Evolutionary conservation across 2,888 invertebrate genomes (phyloP), one percentile per base, ranked within the genome.

Genomic region (Leucoptera coffeella): DNA sequence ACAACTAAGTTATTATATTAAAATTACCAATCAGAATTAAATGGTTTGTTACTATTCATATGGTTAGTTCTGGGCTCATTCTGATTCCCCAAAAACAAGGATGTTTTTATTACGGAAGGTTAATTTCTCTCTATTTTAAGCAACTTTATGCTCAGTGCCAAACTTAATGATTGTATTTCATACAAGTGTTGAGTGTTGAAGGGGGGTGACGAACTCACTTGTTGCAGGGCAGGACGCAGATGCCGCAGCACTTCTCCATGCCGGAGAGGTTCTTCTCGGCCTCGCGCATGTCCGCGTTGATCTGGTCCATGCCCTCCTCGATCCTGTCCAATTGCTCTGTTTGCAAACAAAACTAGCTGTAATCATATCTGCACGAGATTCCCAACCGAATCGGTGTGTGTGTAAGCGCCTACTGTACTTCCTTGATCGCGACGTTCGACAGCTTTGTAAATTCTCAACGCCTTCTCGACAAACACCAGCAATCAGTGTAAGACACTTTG

Each of bases 271-370:
- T 97, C 73, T 99, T 97, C 73, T 99, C 99, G 11, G 99, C 99
- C 62, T 99, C 97, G 50, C 86, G 84, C 99, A 99, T 99, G 64
- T 99, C 99, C 37, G 92, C 87, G 73, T 99, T 99, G 73, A 99
- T 99, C 72, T 96, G 95, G 73, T 99, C 99, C 94, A 99, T 95
- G 22, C 97, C 97, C 74, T 96, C 96, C 74, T 99, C 99, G 69
- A 97, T 92, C 49, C 97, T 84, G 73, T 99, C 99, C 82, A 99
- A 77, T 91, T 99, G 99, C 64, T 99, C 99, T 94, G 67, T 64
- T 49, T 47, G 59, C 58, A 69, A 55, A 64, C 47, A 64, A 46
- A 43, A 47, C n/a, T n/a, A n/a, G n/a, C n/a, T n/a, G n/a, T n/a
- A n/a, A n/a, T n/a, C n/a, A n/a, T n/a, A n/a, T n/a, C n/a, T n/a